Evolutionary conservation across 1,140 invertebrate genomes (phyloP).

Genomic region (Proctacanthus coquilletti): DNA sequence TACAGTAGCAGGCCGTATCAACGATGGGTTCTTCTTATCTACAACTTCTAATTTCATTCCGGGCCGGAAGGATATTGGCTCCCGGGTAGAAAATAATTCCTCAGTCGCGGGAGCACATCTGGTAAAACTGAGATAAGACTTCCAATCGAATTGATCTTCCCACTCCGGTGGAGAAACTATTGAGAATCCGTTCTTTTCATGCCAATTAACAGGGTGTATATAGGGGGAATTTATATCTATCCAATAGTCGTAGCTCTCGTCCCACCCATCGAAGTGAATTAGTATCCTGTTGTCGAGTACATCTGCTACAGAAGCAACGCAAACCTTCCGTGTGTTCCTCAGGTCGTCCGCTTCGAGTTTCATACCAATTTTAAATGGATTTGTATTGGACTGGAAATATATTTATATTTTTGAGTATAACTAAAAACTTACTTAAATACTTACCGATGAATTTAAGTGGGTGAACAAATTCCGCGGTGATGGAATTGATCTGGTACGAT

Average conservation of each 20-base stretch:
- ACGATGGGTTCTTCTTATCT: conserved; percentile 54
- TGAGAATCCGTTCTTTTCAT: conserved; percentile 58
- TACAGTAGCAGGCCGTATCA: conserved; percentile 78
- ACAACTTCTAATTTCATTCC: conserved; percentile 86
- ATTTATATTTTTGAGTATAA: not conserved
- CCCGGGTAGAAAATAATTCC: conserved; percentile 63
- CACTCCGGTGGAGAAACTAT: conserved; percentile 66
- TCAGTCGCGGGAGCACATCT: conserved; percentile 62
- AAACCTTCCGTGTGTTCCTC: conserved; percentile 69
- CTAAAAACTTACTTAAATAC: conserved; percentile 7
- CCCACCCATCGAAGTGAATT: conserved; percentile 92
- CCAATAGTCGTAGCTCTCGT: conserved; percentile 90
- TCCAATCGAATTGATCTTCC: conserved; percentile 63
- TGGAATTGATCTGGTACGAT: conserved; percentile 53
- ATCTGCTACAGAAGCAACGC: conserved; percentile 77
- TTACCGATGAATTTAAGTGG: conserved; percentile 32
- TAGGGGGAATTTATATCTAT: conserved; percentile 75
- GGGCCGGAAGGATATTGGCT: conserved; percentile 63
- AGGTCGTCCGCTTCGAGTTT: conserved; percentile 91
- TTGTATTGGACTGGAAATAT: conserved; percentile 23
- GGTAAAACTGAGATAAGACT: conserved; percentile 63
- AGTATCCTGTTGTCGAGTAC: conserved; percentile 72
- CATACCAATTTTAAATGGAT: conserved; percentile 72
- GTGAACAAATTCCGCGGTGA: conserved; percentile 67
- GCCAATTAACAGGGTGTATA: conserved; percentile 90